A percentile compares a stretch with the other conserved stretches of the same genome.
Evolutionary conservation across 2,888 invertebrate species (phyloP).

Genomic region (Plebejus melissa): DNA sequence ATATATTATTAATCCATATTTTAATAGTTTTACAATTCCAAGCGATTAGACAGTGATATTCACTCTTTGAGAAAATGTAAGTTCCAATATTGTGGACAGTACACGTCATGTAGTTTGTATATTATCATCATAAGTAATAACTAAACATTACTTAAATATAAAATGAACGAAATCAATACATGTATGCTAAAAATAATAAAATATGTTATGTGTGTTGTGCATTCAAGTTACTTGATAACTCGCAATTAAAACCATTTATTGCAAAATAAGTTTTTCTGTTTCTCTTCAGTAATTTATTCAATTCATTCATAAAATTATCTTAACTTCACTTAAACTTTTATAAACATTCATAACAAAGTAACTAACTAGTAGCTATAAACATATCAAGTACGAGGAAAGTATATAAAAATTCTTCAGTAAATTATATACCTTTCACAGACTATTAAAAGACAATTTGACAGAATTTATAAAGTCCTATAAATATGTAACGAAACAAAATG

Average conservation of each 20-base stretch:
- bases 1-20: background rate
- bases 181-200: background rate
- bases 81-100: no score
- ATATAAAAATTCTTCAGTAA: background rate
- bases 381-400: background rate
- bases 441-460: constrained; percentile 4
- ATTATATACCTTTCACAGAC: background rate
- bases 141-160: background rate
- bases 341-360: background rate
- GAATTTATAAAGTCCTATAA: background rate
- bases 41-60: background rate
- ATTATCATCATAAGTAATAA: background rate
- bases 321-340: background rate
- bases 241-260: background rate
- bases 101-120: no score
- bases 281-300: no score
- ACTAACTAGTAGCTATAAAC: background rate
- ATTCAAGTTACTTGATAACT: background rate
- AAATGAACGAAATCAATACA: background rate
- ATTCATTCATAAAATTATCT: background rate
- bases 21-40: background rate
- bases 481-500: background rate
- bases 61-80: background rate
- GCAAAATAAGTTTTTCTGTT: no score
- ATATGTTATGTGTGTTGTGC: background rate